Evolutionary conservation across 1,140 invertebrate genomes (phyloP).

Genomic region (Bombyx mandarina): DNA sequence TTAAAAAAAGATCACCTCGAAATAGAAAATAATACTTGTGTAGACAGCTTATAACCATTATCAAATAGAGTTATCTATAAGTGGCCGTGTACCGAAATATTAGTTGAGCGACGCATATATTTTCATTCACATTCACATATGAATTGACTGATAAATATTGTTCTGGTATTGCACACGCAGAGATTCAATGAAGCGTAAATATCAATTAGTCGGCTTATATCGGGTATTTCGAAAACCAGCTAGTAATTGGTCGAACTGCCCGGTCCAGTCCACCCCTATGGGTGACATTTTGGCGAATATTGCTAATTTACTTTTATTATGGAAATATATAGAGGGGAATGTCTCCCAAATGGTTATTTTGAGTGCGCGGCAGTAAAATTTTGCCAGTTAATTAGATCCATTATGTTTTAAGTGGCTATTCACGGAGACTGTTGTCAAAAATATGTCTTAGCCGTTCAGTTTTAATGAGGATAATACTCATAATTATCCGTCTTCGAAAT

Average conservation of each 20-base stretch:
- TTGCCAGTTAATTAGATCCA: slow-evolving; percentile 15
- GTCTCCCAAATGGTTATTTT: slow-evolving; percentile 18
- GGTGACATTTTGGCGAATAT: slow-evolving; percentile 37
- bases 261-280: slow-evolving; percentile 22
- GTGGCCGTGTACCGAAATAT: too few species aligned
- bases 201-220: slow-evolving; percentile 54
- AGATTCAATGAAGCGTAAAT: slow-evolving; percentile 54
- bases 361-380: slow-evolving; percentile 15
- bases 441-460: too few species aligned
- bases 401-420: slow-evolving; percentile 8
- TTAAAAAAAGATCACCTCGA: too few species aligned
- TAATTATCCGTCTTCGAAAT: too few species aligned
- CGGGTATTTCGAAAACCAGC: slow-evolving; percentile 43
- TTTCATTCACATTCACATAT: slow-evolving; percentile 12
- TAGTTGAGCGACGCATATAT: too few species aligned
- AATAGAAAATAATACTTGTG: too few species aligned
- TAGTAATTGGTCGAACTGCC: slow-evolving; percentile 43
- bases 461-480: too few species aligned
- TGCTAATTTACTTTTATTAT: slow-evolving; percentile 57
- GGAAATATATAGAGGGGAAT: slow-evolving; percentile 26
- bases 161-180: slow-evolving; percentile 15
- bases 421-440: slow-evolving; percentile 1
- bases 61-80: too few species aligned
- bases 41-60: too few species aligned
- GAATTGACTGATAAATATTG: slow-evolving; percentile 31